phyloP scores from a whole-genome alignment of 2,888 invertebrate genomes.

The Calliphora vomitoria region DNA sequence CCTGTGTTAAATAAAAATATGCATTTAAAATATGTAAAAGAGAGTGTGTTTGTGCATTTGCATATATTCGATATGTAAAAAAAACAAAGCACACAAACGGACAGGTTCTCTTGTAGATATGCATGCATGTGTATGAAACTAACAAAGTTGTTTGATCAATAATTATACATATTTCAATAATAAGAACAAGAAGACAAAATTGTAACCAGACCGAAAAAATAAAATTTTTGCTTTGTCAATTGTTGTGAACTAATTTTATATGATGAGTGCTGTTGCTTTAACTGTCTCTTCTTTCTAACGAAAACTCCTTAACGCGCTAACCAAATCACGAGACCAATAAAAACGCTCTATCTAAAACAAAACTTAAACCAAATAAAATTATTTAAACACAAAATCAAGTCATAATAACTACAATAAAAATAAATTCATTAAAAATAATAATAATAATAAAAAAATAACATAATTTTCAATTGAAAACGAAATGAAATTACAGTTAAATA shows the following conservation, averaged over 20 bases:
- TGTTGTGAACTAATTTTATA: conserved; percentile 57
- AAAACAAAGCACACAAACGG: conserved; percentile 13
- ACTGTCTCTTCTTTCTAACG: neutral
- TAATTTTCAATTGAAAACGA: conserved; percentile 27
- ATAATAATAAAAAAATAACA: conserved; percentile 17
- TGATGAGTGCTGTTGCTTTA: conserved; percentile 13
- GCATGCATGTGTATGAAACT: conserved; percentile 37
- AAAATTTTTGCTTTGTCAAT: conserved; percentile 50
- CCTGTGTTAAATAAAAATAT: too few relatives aligned
- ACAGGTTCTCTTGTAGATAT: conserved; percentile 9
- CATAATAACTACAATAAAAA: neutral
- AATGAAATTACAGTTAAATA: conserved; percentile 5
- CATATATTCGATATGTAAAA: conserved; percentile 22
- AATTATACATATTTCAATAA: conserved; percentile 60
- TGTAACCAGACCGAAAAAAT: conserved; percentile 34
- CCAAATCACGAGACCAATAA: neutral
- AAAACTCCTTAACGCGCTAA: conserved; percentile 28
- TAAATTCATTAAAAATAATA: conserved; percentile 6
- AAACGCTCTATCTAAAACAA: neutral
- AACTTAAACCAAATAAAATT: neutral
- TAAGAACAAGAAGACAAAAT: conserved; percentile 16
- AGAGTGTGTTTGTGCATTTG: neutral
- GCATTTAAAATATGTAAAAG: neutral
- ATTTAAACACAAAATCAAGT: neutral
- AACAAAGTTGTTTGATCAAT: conserved; percentile 72